These are phyloP conservation scores for Rhinolophus ferrumequinum DNA, from an alignment of 2,113 vertebrate species.

Conservation along the genomic window DNA sequence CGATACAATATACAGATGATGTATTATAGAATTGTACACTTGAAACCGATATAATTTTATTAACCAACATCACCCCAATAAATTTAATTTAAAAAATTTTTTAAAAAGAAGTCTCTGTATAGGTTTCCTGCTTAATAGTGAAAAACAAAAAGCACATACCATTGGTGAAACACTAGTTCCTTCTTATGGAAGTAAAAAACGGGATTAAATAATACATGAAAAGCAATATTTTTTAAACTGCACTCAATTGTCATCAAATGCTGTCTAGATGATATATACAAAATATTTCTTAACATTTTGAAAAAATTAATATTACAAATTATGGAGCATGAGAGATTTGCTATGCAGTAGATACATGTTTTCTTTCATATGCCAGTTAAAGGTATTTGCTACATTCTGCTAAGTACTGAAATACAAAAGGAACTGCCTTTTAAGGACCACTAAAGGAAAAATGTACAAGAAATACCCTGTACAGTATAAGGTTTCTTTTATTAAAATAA, in stretches of 20 bases:
- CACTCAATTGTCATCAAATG: not conserved
- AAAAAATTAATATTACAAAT: slow-evolving; percentile 7
- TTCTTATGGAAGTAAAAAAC: slow-evolving; percentile 35
- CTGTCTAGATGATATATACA: not conserved
- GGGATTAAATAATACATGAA: not conserved
- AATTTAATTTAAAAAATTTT: too few species aligned
- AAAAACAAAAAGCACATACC: slow-evolving; percentile 17
- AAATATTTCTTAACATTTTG: not conserved
- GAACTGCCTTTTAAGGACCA: not conserved
- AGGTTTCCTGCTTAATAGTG: not conserved
- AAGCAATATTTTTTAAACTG: slow-evolving; percentile 28
- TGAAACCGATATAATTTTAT: too few species aligned
- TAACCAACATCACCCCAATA: too few species aligned
- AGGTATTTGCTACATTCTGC: not conserved
- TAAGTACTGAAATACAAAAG: slow-evolving; percentile 10
- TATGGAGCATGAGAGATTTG: not conserved
- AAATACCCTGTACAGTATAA: not conserved
- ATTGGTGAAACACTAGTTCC: slow-evolving; percentile 33
- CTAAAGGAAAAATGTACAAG: not conserved
- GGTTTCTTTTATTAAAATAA: slow-evolving; percentile 42
- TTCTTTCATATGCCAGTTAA: slow-evolving; percentile 18
- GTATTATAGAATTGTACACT: too few species aligned
- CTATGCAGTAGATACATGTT: not conserved
- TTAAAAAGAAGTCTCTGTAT: not conserved
- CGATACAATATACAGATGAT: too few species aligned